Evolutionary conservation across 2,888 invertebrate species (phyloP), one percentile per base, ranked within the genome.

Genomic region (Sinohyriopsis cumingii): DNA sequence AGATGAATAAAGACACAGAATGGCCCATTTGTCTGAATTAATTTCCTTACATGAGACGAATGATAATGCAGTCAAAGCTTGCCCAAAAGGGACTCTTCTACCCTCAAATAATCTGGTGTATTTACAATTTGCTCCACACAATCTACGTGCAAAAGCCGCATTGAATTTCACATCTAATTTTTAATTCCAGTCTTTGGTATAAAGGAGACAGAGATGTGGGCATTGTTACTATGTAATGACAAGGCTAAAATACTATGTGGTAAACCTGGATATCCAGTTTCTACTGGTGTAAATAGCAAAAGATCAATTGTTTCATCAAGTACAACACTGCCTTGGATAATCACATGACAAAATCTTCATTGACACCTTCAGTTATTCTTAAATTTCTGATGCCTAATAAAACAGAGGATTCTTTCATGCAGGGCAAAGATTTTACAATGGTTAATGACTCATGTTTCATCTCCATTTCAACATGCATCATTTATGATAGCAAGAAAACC

Each of bases 191-290:
- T 71, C 73, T 54, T 76, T 76, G 68, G 71, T 80, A 24, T 74
- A 77, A 59, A 59, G 68, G n/a, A 33, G 78, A 18, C 80, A 75
- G 59, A 60, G 19, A 53, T 60, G 20, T 25, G 33, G 24, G 55
- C 63, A 0, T 3, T 78, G 19, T 12, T 71, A n/a, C 73, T 59
- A 62, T 69, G 63, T 56, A 74, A 80, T 57, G 78, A 77, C 55
- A 80, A 80, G 57, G 72, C 77, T 20, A 73, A 79, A 65, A 67
- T 77, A 0, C 75, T 69, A 9, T 33, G 68, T 28, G 76, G 76
- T 20, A 56, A 73, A 3, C 75, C 75, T 20, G 73, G 65, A 15
- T 6, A 9, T 18, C 22, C 55, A 1, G 65, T 76, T 12, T 78
- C 73, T 15, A 75, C 76, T n/a, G 73, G 76, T 9, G 72, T 73